Conservation (phyloP, 2,113 vertebrate genomes). For the Sakesphorus luctuosus region DNA sequence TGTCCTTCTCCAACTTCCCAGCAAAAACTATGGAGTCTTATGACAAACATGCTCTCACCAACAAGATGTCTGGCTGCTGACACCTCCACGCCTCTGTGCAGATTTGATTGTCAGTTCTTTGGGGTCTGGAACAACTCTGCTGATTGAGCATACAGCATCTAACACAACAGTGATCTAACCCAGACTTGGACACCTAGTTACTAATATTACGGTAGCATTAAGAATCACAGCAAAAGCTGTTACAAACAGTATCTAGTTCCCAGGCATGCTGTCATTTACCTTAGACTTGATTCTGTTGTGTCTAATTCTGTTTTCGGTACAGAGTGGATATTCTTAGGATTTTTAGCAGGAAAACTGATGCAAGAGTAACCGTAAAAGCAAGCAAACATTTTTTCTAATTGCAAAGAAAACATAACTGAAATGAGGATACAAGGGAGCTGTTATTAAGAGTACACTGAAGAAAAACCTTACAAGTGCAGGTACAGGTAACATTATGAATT, state of each 20-base stretch:
- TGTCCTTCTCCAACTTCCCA: not conserved
- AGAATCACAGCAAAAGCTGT: constrained; percentile 14
- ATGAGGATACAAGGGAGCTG: not conserved
- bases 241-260: not conserved
- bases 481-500: not conserved
- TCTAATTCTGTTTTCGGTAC: not conserved
- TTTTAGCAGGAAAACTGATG: not conserved
- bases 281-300: not conserved
- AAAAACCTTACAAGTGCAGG: not conserved
- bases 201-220: constrained; percentile 24
- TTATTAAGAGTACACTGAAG: not conserved
- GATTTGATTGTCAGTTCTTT: not conserved
- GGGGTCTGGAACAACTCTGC: not conserved
- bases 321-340: not conserved
- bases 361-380: not conserved
- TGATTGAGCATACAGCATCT: not conserved
- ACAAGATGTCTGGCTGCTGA: not conserved
- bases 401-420: not conserved
- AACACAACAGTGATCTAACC: constrained; percentile 19
- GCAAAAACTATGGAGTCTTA: not conserved
- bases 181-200: constrained; percentile 19
- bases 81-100: not conserved
- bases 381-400: not conserved
- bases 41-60: not conserved
- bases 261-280: not conserved